Evolutionary conservation across 2,888 invertebrate species (phyloP).

Genomic region (Caenorhabditis macrosperma): DNA sequence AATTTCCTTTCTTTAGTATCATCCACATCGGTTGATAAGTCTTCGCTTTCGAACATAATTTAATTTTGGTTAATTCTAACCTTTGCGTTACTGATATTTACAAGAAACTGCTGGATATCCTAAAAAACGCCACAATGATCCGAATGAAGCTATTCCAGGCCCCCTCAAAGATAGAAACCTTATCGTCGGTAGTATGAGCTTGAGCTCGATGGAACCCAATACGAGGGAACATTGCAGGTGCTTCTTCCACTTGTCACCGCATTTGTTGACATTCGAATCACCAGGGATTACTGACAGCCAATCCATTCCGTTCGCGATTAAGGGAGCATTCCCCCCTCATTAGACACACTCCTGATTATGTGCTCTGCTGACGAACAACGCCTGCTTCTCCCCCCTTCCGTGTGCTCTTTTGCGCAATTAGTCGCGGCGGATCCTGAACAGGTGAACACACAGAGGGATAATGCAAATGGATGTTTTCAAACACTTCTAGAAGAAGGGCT

Average conservation of each 20-base stretch:
- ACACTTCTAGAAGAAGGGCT: neutral
- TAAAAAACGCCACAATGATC: no score
- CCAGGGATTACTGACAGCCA: slow-evolving; percentile 30
- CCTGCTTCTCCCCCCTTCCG: slow-evolving; percentile 13
- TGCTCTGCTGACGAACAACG: neutral
- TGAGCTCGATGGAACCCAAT: neutral
- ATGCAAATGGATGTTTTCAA: slow-evolving; percentile 1
- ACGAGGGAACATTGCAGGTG: neutral
- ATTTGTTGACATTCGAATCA: slow-evolving; percentile 5
- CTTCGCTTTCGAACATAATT: no score
- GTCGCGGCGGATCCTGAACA: slow-evolving; percentile 36
- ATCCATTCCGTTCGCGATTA: slow-evolving; percentile 16
- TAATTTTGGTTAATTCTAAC: no score
- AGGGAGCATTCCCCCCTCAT: neutral
- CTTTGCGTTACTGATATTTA: no score
- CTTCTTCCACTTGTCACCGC: slow-evolving; percentile 1
- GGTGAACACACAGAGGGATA: slow-evolving; percentile 31
- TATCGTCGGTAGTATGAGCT: no score
- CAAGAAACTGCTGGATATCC: no score
- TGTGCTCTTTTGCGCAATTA: slow-evolving; percentile 31
- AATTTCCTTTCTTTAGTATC: no score
- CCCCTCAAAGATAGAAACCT: no score
- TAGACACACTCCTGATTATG: slow-evolving; percentile 22
- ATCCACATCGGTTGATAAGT: no score
- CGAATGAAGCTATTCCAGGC: no score